Evolutionary conservation across 1,140 invertebrate genomes (phyloP), one percentile per base, ranked within the genome.

Genomic region (Metaphire vulgaris): DNA sequence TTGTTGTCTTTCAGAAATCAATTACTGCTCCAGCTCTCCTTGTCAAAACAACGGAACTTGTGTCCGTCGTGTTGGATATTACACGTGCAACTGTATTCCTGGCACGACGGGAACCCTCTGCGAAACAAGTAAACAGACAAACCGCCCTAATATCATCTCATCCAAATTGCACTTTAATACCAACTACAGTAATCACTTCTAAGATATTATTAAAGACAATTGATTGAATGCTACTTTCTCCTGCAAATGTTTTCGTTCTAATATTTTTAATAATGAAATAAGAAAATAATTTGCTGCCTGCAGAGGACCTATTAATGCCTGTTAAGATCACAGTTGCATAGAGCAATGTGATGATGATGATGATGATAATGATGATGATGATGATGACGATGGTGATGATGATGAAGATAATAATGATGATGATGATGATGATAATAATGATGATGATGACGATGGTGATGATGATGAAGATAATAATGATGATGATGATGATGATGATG

Each of bases 51-150:
- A 68, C 14, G 74, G 74, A 15, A 74, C 74, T 32, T 74, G 74
- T 31, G n/a, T 56, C 21, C 41, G 29, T 12, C 32, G 21, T 12
- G 69, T 74, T n/a, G 68, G 74, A 41, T 33, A 67, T n/a, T 78
- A 78, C 77, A 56, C 1, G 1, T 78, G 77, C 33, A n/a, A 31
- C 15, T 78, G 77, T 33, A 29, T 74, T 33, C 14, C 72, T 33
- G 76, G 76, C 1, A 66, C 34, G 15, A 74, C 76, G 33, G 76
- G 76, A 30, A 21, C 28, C 21, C 34, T 67, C 32, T 77, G 76
- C 65, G 76, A 77, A 77, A 77, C 65, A 69, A 66, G 76, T 77
- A 29, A 1, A 30, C 66, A 56, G n/a, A n/a, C n/a, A n/a, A n/a
- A n/a, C n/a, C n/a, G n/a, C n/a, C n/a, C n/a, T n/a, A n/a, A n/a